phyloP scores from a whole-genome alignment of 1,140 invertebrate genomes.

The Drosophila subobscura region DNA sequence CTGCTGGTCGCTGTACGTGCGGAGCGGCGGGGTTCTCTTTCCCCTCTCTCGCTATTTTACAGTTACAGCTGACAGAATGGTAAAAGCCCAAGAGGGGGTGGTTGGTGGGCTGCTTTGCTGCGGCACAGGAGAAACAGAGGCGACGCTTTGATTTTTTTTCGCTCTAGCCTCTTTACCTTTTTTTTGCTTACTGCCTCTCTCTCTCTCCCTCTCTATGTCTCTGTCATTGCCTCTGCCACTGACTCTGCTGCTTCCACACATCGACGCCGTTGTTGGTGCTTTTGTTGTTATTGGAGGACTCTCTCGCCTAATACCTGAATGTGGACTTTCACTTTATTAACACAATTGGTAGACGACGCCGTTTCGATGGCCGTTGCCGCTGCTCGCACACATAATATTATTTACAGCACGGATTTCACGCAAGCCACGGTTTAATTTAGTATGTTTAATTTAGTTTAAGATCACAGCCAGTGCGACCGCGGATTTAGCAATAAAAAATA shows the following conservation, averaged over 20 bases:
- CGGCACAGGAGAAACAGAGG: constrained; percentile 18
- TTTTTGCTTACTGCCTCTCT: constrained; percentile 20
- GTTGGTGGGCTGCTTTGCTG: too few relatives aligned
- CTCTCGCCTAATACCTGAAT: constrained; percentile 20
- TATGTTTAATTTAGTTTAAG: constrained; percentile 31
- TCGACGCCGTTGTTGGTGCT: constrained; percentile 25
- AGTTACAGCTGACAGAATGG: constrained; percentile 11
- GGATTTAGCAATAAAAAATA: too few relatives aligned
- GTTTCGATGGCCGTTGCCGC: background rate
- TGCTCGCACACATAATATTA: constrained; percentile 21
- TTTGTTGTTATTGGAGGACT: constrained; percentile 23
- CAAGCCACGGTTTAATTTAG: constrained; percentile 38
- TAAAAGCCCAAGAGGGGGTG: too few relatives aligned
- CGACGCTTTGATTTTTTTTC: constrained; percentile 61
- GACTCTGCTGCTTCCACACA: constrained; percentile 12
- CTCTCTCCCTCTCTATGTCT: too few relatives aligned
- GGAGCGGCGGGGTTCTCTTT: constrained; percentile 12
- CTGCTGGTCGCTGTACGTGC: background rate
- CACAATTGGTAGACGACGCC: constrained; percentile 5
- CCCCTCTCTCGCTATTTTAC: background rate
- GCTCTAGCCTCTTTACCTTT: constrained; percentile 13
- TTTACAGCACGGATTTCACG: constrained; percentile 44
- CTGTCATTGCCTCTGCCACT: too few relatives aligned
- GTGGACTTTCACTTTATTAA: constrained; percentile 53
- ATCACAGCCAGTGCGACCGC: constrained; percentile 38